Percentiles rank a stretch among this genome's conserved stretches.
Conservation (phyloP, 2,888 invertebrate species). For the Hypomecis punctinalis region DNA sequence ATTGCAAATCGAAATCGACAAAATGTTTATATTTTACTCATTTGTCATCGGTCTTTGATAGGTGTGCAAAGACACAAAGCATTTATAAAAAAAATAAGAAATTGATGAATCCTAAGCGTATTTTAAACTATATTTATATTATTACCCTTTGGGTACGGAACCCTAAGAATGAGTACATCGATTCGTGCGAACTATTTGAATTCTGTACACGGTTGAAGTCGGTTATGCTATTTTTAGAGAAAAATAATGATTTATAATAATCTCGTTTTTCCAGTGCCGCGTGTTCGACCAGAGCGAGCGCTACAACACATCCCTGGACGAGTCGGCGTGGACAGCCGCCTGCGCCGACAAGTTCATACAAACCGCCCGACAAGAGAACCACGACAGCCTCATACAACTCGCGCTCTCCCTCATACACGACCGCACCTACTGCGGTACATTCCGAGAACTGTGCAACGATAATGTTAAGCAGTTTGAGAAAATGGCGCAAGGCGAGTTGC, state of each 20-base stretch:
- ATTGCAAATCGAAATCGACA: too few relatives aligned
- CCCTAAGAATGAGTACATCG: too few relatives aligned
- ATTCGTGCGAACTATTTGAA: too few relatives aligned
- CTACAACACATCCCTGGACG: slow-evolving; percentile 86
- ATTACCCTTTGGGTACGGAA: too few relatives aligned
- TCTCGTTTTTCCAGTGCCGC: slow-evolving; percentile 71
- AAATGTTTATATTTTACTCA: too few relatives aligned
- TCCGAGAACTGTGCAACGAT: slow-evolving; percentile 56
- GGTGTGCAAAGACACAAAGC: too few relatives aligned
- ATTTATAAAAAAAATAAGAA: too few relatives aligned
- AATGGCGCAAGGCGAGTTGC: slow-evolving; percentile 38
- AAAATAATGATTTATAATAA: not conserved
- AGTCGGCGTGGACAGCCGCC: slow-evolving; percentile 65
- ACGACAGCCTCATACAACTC: slow-evolving; percentile 21
- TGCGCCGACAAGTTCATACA: slow-evolving; percentile 57
- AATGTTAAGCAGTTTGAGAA: slow-evolving; percentile 52
- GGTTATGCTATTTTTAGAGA: too few relatives aligned
- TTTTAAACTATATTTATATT: too few relatives aligned
- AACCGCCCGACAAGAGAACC: not conserved
- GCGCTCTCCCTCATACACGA: slow-evolving; percentile 41
- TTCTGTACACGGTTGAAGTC: too few relatives aligned
- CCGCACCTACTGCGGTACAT: slow-evolving; percentile 44
- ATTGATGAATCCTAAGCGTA: too few relatives aligned
- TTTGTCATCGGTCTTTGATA: too few relatives aligned
- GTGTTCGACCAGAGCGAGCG: slow-evolving; percentile 88